Conservation (phyloP, 1,140 invertebrate species). For the Drosophila ananassae region DNA sequence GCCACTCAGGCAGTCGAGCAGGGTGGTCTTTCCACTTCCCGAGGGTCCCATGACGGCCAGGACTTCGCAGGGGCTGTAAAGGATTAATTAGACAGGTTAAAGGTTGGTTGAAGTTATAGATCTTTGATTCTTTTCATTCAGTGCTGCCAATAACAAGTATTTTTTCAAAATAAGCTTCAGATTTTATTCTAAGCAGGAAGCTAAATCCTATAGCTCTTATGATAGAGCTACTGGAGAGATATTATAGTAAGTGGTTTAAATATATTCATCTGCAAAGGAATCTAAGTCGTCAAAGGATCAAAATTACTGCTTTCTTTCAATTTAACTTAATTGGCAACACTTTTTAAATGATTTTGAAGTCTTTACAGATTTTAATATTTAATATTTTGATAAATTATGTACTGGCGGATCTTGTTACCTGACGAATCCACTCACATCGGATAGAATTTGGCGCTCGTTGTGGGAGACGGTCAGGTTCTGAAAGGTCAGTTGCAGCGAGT, state of each 20-base stretch:
- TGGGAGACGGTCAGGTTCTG: conserved; percentile 86
- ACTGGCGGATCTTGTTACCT: conserved; percentile 82
- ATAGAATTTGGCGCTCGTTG: conserved; percentile 87
- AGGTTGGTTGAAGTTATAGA: background rate
- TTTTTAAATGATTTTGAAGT: too few species aligned
- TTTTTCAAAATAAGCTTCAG: too few species aligned
- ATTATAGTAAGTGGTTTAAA: too few species aligned
- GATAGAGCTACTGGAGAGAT: background rate
- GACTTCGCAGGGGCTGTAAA: conserved; percentile 88
- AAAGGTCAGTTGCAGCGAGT: conserved; percentile 89
- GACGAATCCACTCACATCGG: conserved; percentile 90
- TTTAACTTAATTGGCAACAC: too few species aligned
- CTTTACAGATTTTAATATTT: background rate
- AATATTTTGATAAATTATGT: conserved; percentile 15
- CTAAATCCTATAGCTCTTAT: background rate
- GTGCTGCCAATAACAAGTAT: conserved; percentile 12
- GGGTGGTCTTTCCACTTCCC: conserved; percentile 92
- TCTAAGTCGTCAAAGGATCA: too few species aligned
- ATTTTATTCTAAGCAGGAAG: too few species aligned
- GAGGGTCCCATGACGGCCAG: conserved; percentile 93
- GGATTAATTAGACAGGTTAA: background rate
- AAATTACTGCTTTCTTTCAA: too few species aligned
- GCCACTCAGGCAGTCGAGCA: conserved; percentile 91
- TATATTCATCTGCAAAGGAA: too few species aligned
- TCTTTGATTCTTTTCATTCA: background rate